Base-by-base conservation (phyloP, 2,888 invertebrate genomes). In the Drosophila pseudotakahashii region DNA sequence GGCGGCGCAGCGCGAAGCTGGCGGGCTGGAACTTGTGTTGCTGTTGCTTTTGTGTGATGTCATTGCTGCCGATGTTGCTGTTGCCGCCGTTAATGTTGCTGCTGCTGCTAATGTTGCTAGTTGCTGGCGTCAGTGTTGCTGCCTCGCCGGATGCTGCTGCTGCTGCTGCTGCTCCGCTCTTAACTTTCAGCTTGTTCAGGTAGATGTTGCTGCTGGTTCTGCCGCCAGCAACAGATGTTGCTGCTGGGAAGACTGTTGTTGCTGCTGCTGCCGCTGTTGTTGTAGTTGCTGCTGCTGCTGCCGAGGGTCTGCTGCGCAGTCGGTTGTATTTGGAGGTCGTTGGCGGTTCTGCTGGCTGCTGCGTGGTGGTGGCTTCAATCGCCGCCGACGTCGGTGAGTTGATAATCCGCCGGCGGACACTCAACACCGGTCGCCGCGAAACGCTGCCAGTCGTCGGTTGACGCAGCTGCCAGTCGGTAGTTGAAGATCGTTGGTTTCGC, bases 321-420 rank as follows among this genome's bases (percentile, higher is more conserved):
- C 79, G 82, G 68, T 63, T 88, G 62, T 79, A 89, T 75, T 89
- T 89, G 55, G 87, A 89, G 76, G 89, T 88, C 76, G 88, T 50
- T 45, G 80, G 83, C 73, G 64, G 77, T 80, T 76, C 83, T 61
- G 77, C 79, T 14, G 34, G 51, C 85, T 76, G 50, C 32, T 71
- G 69, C 47, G 81, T 73, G 59, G 80, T 70, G 61, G 77, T 62
- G 61, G 77, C 61, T 36, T 73, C 63, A 48, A 71, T 41, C 68
- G 71, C 53, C 34, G 80, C 51, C 52, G 76, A 57, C 32, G 80
- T 48, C 55, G 85, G 77, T 41, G 81, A 66, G 72, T 89, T 90
- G 58, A 90, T 85, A 77, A 89, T 79, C 74, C 91, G 90, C 55
- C 90, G 83, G 70, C 91, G 91, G 77, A 91, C 91, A 64, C 90